These are phyloP conservation scores for Dryoscopus gambensis DNA, from an alignment of 2,113 vertebrate species.

Conservation along the genomic window DNA sequence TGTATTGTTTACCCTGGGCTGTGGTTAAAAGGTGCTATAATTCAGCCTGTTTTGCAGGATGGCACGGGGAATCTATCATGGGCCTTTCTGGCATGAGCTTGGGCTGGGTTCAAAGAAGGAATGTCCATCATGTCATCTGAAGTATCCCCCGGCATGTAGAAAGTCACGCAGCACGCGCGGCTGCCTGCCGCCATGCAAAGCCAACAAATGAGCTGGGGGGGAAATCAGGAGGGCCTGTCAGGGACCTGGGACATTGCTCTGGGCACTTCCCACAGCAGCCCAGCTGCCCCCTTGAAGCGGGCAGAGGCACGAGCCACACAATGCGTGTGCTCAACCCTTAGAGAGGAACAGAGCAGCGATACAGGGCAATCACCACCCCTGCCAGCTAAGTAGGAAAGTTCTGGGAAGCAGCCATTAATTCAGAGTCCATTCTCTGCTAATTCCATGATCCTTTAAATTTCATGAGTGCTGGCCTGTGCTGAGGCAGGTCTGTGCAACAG, in stretches of 20 bases:
- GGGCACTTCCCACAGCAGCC: background rate
- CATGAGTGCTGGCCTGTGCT: background rate
- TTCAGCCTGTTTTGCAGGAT: constrained; percentile 70
- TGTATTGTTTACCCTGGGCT: constrained; percentile 75
- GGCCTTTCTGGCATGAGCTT: constrained; percentile 57
- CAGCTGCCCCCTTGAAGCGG: background rate
- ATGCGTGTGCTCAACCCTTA: background rate
- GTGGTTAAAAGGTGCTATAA: constrained; percentile 67
- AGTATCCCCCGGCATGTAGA: constrained; percentile 44
- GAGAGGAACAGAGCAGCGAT: background rate
- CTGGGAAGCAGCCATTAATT: constrained; percentile 29
- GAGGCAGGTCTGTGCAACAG: rapidly evolving
- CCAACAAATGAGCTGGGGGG: background rate
- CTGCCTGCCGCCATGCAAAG: background rate
- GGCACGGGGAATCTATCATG: constrained; percentile 68
- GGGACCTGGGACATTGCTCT: background rate
- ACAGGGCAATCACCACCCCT: background rate
- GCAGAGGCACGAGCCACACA: background rate
- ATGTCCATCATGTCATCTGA: constrained; percentile 47
- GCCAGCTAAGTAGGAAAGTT: background rate
- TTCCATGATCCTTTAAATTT: constrained; percentile 3
- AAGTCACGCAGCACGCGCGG: constrained; percentile 69
- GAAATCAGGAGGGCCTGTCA: background rate
- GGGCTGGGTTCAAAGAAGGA: constrained; percentile 66
- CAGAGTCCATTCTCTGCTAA: background rate